These are phyloP conservation scores for Azemiops feae DNA, from an alignment of 2,113 vertebrate genomes.

Conservation along the genomic window DNA sequence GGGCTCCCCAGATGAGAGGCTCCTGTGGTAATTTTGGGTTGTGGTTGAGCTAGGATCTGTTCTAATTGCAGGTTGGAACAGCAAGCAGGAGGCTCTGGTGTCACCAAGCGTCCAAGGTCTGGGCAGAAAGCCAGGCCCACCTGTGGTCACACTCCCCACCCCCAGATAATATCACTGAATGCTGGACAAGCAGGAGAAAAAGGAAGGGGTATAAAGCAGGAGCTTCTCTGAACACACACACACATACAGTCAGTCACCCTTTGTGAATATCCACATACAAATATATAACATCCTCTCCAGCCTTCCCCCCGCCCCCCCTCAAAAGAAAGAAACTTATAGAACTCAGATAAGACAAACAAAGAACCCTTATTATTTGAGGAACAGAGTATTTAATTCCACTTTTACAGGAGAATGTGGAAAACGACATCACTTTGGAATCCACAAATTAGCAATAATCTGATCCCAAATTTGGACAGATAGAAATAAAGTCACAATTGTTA, in stretches of 20 bases:
- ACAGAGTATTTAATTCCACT: background rate
- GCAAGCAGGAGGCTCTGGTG: conserved; percentile 26
- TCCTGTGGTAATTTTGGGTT: conserved; percentile 36
- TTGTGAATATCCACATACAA: background rate
- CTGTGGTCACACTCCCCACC: conserved; percentile 27
- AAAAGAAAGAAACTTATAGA: background rate
- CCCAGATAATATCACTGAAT: conserved; percentile 23
- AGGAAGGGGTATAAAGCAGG: conserved; percentile 19
- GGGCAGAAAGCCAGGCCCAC: conserved; percentile 28
- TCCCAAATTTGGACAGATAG: background rate
- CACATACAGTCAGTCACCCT: background rate
- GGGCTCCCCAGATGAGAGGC: conserved; percentile 37
- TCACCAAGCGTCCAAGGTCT: conserved; percentile 30
- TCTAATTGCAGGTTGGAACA: conserved; percentile 36
- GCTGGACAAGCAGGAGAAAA: background rate
- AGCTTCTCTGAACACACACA: conserved; percentile 7
- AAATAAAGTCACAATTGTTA: background rate
- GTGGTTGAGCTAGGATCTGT: conserved; percentile 36
- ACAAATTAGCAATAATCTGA: background rate
- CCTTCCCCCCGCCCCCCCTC: background rate
- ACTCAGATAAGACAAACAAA: background rate
- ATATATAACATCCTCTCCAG: background rate
- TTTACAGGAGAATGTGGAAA: background rate
- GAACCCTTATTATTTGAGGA: background rate
- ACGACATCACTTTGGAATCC: no score